phyloP scores from a whole-genome alignment of 2,113 vertebrate species.

The Drymodes brunneopygia region DNA sequence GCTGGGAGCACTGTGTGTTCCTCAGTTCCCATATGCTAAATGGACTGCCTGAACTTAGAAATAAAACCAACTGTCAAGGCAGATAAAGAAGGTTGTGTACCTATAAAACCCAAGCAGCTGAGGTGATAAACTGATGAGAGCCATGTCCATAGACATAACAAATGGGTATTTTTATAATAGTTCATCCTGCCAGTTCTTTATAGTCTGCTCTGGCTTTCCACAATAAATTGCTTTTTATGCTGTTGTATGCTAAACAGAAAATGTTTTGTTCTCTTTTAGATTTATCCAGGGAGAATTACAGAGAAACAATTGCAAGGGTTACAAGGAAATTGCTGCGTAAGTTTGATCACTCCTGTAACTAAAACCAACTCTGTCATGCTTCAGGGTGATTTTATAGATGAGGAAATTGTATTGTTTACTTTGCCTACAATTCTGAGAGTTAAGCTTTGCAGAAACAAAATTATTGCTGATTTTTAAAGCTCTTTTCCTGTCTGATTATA shows the following conservation, averaged over 20 bases:
- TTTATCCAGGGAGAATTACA: constrained; percentile 86
- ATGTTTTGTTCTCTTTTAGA: constrained; percentile 66
- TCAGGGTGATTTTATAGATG: background rate
- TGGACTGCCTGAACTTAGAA: background rate
- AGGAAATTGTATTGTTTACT: background rate
- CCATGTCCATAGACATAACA: background rate
- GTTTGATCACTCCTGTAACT: constrained; percentile 43
- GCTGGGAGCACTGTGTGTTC: background rate
- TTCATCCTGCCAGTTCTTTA: background rate
- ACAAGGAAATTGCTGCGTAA: constrained; percentile 90
- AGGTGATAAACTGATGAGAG: background rate
- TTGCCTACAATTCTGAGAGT: background rate
- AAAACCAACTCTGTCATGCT: background rate
- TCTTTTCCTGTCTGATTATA: background rate
- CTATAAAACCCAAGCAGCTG: background rate
- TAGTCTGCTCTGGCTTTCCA: background rate
- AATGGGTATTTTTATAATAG: background rate
- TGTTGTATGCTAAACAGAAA: background rate
- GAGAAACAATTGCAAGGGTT: constrained; percentile 85
- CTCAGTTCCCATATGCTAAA: background rate
- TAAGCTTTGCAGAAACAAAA: background rate
- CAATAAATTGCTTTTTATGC: background rate
- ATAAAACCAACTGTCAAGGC: background rate
- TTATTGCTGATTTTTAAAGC: background rate
- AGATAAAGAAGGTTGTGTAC: background rate